phyloP scores from a whole-genome alignment of 2,888 invertebrate genomes.

The Frankliniella intonsa region DNA sequence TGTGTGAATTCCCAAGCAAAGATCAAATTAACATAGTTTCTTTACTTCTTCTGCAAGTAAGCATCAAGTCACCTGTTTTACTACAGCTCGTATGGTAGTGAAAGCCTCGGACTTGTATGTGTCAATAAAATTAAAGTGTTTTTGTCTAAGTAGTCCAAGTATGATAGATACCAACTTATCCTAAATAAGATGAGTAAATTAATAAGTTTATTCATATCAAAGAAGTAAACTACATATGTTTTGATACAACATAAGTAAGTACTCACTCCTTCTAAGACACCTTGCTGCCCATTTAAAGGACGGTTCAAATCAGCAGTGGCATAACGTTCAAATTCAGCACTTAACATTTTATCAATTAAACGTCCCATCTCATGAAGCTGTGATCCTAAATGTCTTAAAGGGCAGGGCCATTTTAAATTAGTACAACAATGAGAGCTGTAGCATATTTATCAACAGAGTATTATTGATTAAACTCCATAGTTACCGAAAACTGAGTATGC shows the following conservation, averaged over 20 bases:
- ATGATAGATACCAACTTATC: constrained; percentile 84
- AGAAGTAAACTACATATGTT: no score
- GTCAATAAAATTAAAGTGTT: constrained; percentile 83
- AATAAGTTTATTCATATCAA: constrained; percentile 9
- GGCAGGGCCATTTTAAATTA: constrained; percentile 30
- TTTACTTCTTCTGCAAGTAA: not conserved
- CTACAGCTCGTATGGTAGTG: constrained; percentile 78
- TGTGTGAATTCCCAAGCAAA: not conserved
- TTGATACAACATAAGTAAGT: not conserved
- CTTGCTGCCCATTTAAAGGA: constrained; percentile 58
- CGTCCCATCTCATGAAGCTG: constrained; percentile 94
- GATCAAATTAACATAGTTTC: not conserved
- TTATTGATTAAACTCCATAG: constrained; percentile 28
- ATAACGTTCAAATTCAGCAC: constrained; percentile 88
- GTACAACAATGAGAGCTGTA: constrained; percentile 12
- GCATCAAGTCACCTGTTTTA: constrained; percentile 66
- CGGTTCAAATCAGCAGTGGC: constrained; percentile 87
- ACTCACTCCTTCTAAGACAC: constrained; percentile 59
- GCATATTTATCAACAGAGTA: constrained; percentile 23
- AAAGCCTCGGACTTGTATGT: constrained; percentile 83
- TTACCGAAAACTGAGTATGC: constrained; percentile 83
- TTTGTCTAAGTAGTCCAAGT: constrained; percentile 82
- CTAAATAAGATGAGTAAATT: constrained; percentile 47
- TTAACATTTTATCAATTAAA: constrained; percentile 94
- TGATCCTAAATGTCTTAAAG: constrained; percentile 78